Evolutionary conservation across 2,888 invertebrate genomes (phyloP).

Genomic region (Chrysopilus asiliformis): DNA sequence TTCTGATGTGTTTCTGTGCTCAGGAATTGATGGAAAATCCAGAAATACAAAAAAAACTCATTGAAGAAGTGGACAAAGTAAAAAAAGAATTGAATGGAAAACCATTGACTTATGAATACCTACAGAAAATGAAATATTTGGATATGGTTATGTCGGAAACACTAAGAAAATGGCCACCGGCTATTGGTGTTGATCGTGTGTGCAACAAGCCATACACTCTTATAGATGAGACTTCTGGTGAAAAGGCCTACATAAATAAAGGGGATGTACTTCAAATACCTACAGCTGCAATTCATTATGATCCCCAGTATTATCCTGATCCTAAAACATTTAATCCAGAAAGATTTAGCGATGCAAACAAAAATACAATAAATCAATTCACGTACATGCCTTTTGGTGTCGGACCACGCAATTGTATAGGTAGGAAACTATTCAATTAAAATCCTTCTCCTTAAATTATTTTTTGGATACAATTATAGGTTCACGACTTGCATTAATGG

Average conservation of each 20-base stretch:
- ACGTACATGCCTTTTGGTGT: conserved; percentile 38
- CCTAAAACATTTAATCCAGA: conserved; percentile 40
- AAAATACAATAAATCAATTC: conserved; percentile 28
- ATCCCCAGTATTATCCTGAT: conserved; percentile 36
- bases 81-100: conserved; percentile 33
- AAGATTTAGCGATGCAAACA: conserved; percentile 36
- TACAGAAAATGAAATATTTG: conserved; percentile 46
- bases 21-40: conserved; percentile 45
- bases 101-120: conserved; percentile 40
- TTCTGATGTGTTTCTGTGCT: conserved; percentile 38
- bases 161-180: conserved; percentile 42
- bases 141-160: conserved; percentile 42
- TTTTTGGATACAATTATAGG: too few relatives aligned
- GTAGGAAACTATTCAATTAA: too few relatives aligned
- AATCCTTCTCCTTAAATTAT: too few relatives aligned
- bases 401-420: conserved; percentile 44
- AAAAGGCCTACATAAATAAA: conserved; percentile 23
- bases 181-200: conserved; percentile 35
- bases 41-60: conserved; percentile 42
- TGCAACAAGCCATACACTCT: conserved; percentile 41
- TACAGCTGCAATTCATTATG: conserved; percentile 37
- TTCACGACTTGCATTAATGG: background rate
- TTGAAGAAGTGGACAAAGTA: conserved; percentile 41
- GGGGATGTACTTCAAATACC: conserved; percentile 31
- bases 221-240: conserved; percentile 20